Evolutionary conservation across 2,888 invertebrate genomes (phyloP).

Genomic region (Prosopocoilus inquinatus): DNA sequence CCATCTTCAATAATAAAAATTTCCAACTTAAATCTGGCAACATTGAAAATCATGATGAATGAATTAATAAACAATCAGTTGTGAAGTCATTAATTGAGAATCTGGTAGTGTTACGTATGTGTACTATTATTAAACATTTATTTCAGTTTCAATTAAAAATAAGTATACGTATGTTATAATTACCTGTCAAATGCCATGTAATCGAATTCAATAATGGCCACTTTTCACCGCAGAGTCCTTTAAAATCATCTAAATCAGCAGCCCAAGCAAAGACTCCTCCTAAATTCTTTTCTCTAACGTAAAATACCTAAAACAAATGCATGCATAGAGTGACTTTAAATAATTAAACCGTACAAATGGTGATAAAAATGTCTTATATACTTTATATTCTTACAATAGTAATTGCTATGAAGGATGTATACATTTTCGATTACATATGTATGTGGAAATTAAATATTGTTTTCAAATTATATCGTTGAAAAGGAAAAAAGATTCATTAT

Average conservation of each 20-base stretch:
- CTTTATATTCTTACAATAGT: no score
- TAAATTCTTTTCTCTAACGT: constrained; percentile 60
- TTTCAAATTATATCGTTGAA: not conserved
- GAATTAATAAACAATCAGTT: no score
- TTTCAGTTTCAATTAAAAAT: not conserved
- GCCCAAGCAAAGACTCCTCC: constrained; percentile 73
- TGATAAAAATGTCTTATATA: no score
- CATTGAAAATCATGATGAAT: no score
- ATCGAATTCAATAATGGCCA: constrained; percentile 68
- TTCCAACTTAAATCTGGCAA: no score
- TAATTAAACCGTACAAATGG: no score
- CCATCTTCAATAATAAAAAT: no score
- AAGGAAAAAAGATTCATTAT: not conserved
- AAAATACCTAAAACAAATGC: constrained; percentile 56
- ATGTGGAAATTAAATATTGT: not conserved
- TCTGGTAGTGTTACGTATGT: not conserved
- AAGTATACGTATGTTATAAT: not conserved
- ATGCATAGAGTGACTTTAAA: not conserved
- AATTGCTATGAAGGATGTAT: no score
- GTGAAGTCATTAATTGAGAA: not conserved
- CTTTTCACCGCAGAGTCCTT: constrained; percentile 70
- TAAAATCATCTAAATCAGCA: constrained; percentile 75
- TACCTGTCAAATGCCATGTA: constrained; percentile 57
- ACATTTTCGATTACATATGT: no score
- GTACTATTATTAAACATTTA: no score